Conservation (phyloP, 1,140 invertebrate species). For the Spodoptera litura region DNA sequence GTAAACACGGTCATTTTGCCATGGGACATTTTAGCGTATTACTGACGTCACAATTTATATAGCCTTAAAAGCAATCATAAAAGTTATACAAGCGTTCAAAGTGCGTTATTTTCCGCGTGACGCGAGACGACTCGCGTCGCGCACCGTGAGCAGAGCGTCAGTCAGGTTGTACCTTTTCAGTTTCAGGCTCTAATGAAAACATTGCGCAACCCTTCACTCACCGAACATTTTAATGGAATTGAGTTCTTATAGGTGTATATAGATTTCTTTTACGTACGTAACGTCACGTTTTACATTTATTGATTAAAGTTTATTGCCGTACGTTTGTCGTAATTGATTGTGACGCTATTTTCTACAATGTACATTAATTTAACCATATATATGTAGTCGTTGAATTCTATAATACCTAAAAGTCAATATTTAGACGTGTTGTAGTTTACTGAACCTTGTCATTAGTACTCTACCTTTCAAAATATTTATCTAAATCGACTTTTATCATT, state of each 20-base stretch:
- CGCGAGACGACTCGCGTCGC: conserved; percentile 39
- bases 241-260: not conserved
- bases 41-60: conserved; percentile 32
- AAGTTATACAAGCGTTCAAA: conserved; percentile 44
- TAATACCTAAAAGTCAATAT: not conserved
- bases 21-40: conserved; percentile 35
- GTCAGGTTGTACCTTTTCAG: conserved; percentile 43
- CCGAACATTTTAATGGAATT: conserved; percentile 27
- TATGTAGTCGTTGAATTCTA: not conserved
- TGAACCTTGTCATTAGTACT: not conserved
- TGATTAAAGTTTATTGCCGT: not conserved
- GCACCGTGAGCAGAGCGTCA: conserved; percentile 14
- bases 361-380: not conserved
- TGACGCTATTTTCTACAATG: not conserved
- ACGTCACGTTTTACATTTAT: conserved; percentile 16
- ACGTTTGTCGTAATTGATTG: not conserved
- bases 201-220: conserved; percentile 45
- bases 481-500: conserved; percentile 13
- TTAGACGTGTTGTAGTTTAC: not conserved
- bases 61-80: conserved; percentile 42
- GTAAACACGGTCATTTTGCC: conserved; percentile 28
- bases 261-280: not conserved
- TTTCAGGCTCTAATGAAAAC: conserved; percentile 48
- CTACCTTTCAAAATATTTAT: conserved; percentile 17
- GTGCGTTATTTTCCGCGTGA: conserved; percentile 48